A percentile compares a stretch with the other conserved stretches of the same genome.
phyloP scores from a whole-genome alignment of 2,113 vertebrate species.

The Prietella phreatophila region DNA sequence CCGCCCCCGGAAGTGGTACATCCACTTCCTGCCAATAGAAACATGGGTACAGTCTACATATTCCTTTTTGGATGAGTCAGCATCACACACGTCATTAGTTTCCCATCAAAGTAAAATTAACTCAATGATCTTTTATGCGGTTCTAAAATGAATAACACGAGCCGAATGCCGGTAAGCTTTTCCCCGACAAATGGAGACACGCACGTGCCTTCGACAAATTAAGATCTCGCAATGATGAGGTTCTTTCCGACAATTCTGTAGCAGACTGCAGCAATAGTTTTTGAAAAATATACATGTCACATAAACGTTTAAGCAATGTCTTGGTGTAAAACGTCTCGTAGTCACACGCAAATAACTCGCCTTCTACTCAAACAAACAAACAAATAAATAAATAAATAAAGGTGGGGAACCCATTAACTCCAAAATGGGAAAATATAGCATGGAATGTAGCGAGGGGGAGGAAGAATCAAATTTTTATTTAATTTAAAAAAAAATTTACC shows the following conservation, averaged over 20 bases:
- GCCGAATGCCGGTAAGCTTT: neutral
- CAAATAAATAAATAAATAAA: too few relatives aligned
- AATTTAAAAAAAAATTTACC: too few relatives aligned
- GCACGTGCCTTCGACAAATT: neutral
- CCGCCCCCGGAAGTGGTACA: neutral
- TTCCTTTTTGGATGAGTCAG: neutral
- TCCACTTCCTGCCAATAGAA: neutral
- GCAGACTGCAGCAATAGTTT: neutral
- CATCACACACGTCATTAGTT: neutral
- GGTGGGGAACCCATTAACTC: neutral
- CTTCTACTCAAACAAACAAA: neutral
- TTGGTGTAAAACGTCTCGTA: neutral
- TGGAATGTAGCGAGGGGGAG: neutral
- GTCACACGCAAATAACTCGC: too few relatives aligned
- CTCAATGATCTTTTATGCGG: neutral
- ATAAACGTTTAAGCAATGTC: neutral
- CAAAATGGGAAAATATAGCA: neutral
- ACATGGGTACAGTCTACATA: neutral
- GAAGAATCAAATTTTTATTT: neutral
- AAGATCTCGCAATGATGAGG: neutral
- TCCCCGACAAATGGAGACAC: neutral
- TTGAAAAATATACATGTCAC: neutral
- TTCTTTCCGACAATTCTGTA: neutral
- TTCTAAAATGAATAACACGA: constrained; percentile 3
- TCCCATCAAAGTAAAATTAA: constrained; percentile 15